phyloP scores from a whole-genome alignment of 2,888 invertebrate genomes.

The Prosopocoilus inquinatus region DNA sequence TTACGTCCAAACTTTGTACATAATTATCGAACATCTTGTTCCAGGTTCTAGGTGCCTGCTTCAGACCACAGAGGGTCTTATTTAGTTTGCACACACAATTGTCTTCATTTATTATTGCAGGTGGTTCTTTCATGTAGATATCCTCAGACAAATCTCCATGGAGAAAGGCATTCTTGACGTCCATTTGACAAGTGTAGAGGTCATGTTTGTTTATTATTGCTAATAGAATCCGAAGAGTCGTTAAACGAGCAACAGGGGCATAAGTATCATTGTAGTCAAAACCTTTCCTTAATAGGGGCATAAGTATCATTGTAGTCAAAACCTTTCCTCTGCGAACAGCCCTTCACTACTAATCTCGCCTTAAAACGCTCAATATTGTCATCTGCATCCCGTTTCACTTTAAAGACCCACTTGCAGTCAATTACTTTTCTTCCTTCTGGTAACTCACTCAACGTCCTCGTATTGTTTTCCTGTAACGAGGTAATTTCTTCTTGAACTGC shows the following conservation, averaged over 20 bases:
- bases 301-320: conserved; percentile 3
- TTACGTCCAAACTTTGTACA: background rate
- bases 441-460: background rate
- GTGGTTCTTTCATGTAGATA: background rate
- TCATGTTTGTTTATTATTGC: background rate
- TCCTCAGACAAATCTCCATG: background rate
- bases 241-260: background rate
- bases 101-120: background rate
- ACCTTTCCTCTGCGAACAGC: conserved; percentile 3
- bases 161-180: background rate
- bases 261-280: no score
- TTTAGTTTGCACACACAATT: background rate
- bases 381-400: background rate
- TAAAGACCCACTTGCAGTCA: conserved; percentile 1
- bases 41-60: background rate
- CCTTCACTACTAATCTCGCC: background rate
- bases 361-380: background rate
- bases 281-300: no score
- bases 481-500: conserved; percentile 3
- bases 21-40: background rate
- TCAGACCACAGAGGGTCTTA: background rate
- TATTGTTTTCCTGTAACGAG: background rate
- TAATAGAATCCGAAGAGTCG: background rate
- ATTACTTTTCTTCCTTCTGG: background rate
- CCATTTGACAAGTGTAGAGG: background rate